Evolutionary conservation across 2,113 vertebrate genomes (phyloP), one percentile per base, ranked within the genome.

Genomic region (Copsychus sechellarum): DNA sequence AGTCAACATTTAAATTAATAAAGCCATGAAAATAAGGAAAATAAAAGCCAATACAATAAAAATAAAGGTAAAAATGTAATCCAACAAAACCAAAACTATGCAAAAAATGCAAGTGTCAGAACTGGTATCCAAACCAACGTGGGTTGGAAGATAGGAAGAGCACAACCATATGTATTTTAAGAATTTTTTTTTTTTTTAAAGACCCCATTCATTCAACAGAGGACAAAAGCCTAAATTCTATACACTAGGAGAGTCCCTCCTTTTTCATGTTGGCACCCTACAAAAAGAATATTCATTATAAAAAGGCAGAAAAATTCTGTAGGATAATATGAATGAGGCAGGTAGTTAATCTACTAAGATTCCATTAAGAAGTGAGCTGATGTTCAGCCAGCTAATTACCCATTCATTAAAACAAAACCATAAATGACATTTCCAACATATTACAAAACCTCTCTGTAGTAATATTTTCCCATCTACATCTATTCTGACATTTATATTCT

Each of bases 401-500:
- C 89, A 94, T 96, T 97, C 96, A 97, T 96, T 97, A 97, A 96
- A 95, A 94, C 58, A 88, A 92, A 96, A 95, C 95, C 93, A 96
- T 90, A 95, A 96, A 96, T 96, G 93, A 97, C 93, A 97, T 95
- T 95, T 94, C 72, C 93, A 96, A 93, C 95, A 90, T 93, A 95
- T 95, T 95, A 94, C 73, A 90, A 94, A 95, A 45, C 61, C 66
- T 47, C 61, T 95, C 87, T 81, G 60, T 71, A 90, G 92, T 91
- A 95, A 96, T 97, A 95, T 95, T 96, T 96, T 86, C 70, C 82
- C 82, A 94, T 96, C 82, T 88, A 92, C 94, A 97, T 95, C 95
- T 95, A 91, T 62, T 90, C 96, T 95, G 96, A 95, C 94, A 97
- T 95, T 97, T 96, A 97, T 96, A 95, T 95, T 97, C 92, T 87